Conservation (phyloP, 1,140 invertebrate species). For the Lerema accius region DNA sequence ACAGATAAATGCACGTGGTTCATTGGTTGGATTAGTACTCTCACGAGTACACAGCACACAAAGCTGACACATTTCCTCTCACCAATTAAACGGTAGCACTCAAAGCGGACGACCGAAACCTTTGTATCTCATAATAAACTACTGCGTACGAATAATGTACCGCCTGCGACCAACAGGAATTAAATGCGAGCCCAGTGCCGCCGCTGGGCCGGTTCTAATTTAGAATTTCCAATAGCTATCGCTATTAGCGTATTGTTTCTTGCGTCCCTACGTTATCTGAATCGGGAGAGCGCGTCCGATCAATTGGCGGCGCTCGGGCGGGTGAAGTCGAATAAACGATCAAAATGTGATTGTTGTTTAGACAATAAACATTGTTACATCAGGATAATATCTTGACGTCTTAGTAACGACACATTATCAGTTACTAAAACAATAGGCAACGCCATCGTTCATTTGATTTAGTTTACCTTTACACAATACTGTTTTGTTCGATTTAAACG, state of each 20-base stretch:
- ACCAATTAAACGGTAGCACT: constrained; percentile 65
- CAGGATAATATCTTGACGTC: constrained; percentile 3
- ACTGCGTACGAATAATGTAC: constrained; percentile 41
- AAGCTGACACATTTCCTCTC: constrained; percentile 50
- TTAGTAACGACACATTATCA: constrained; percentile 14
- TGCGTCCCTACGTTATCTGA: constrained; percentile 18
- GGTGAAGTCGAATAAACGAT: constrained; percentile 17
- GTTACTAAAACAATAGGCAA: too few relatives aligned
- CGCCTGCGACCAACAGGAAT: constrained; percentile 44
- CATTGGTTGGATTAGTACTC: constrained; percentile 55
- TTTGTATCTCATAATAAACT: constrained; percentile 72
- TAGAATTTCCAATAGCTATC: constrained; percentile 27
- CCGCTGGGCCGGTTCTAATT: constrained; percentile 12
- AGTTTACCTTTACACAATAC: too few relatives aligned
- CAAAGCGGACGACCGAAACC: constrained; percentile 56
- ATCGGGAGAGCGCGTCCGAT: constrained; percentile 17
- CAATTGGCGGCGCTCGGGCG: constrained; percentile 16
- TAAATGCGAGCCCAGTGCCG: constrained; percentile 37
- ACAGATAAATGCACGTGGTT: constrained; percentile 47
- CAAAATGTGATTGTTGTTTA: constrained; percentile 13
- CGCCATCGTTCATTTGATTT: too few relatives aligned
- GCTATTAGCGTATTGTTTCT: constrained; percentile 33
- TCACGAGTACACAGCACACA: constrained; percentile 44
- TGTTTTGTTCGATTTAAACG: too few relatives aligned
- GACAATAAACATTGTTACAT: constrained; percentile 5